Evolutionary conservation across 1,140 invertebrate genomes (phyloP).

Genomic region (Augochlora pura): DNA sequence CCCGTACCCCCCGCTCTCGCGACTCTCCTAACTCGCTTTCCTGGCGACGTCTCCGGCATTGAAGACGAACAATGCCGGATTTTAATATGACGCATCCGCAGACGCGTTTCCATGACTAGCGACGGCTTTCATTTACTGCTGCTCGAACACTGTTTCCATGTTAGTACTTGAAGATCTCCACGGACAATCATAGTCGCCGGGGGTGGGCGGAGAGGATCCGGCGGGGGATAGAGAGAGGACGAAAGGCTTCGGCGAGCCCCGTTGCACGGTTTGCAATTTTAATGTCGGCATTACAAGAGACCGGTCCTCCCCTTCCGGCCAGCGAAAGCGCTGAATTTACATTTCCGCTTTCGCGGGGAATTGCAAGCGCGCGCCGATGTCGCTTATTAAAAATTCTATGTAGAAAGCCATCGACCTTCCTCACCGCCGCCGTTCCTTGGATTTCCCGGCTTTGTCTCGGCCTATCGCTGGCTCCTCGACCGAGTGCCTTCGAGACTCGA

Average conservation of each 20-base stretch:
- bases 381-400: conserved; percentile 66
- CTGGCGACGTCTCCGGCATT: conserved; percentile 25
- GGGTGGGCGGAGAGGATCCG: neutral
- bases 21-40: conserved; percentile 4
- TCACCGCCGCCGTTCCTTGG: neutral
- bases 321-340: conserved; percentile 58
- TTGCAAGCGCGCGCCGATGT: conserved; percentile 44
- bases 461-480: conserved; percentile 11
- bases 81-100: conserved; percentile 62
- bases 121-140: conserved; percentile 53
- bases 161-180: conserved; percentile 51
- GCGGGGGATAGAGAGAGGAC: conserved; percentile 12
- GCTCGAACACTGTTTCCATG: conserved; percentile 50
- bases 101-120: conserved; percentile 51
- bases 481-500: neutral
- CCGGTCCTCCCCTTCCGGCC: conserved; percentile 22
- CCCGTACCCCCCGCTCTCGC: too few species aligned
- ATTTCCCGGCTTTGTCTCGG: conserved; percentile 16
- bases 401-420: conserved; percentile 34
- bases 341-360: conserved; percentile 45
- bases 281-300: conserved; percentile 65
- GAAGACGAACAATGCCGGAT: conserved; percentile 53
- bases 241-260: conserved; percentile 9
- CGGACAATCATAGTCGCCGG: conserved; percentile 50
- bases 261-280: conserved; percentile 70